Evolutionary conservation across 2,797 vertebrate genomes (phyloP).

Genomic region (Myotis myotis): DNA sequence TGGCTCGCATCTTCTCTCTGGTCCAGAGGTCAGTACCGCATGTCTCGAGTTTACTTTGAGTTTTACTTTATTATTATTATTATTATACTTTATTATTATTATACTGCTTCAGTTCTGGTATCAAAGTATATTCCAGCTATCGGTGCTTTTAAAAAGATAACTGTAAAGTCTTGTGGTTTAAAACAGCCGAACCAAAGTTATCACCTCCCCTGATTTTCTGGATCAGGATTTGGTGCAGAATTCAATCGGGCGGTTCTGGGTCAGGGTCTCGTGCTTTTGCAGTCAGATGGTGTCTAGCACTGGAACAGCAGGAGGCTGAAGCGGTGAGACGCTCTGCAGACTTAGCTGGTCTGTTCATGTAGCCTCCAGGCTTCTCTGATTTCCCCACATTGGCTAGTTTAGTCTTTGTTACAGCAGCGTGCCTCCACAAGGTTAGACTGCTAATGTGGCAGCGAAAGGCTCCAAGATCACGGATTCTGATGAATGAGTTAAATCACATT

Average conservation of each 20-base stretch:
- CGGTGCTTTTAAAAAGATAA: neutral
- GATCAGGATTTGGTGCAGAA: neutral
- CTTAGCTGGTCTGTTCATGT: fast-evolving
- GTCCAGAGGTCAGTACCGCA: neutral
- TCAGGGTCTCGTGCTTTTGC: fast-evolving
- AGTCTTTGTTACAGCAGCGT: neutral
- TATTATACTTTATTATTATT: no score
- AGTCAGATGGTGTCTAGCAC: neutral
- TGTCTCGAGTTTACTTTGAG: neutral
- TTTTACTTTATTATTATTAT: no score
- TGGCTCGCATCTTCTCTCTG: neutral
- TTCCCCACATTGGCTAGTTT: neutral
- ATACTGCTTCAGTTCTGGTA: neutral
- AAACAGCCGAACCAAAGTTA: neutral
- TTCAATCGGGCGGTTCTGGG: fast-evolving
- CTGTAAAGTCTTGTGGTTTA: neutral
- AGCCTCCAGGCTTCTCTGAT: neutral
- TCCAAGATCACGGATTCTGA: neutral
- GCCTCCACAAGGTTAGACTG: neutral
- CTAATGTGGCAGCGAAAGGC: neutral
- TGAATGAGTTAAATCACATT: neutral
- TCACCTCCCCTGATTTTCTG: neutral
- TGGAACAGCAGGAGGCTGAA: neutral
- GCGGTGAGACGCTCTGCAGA: neutral
- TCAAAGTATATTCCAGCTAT: neutral